Base-by-base conservation (phyloP, 2,797 vertebrate species). In the Xiphorhynchus erythropygius region DNA sequence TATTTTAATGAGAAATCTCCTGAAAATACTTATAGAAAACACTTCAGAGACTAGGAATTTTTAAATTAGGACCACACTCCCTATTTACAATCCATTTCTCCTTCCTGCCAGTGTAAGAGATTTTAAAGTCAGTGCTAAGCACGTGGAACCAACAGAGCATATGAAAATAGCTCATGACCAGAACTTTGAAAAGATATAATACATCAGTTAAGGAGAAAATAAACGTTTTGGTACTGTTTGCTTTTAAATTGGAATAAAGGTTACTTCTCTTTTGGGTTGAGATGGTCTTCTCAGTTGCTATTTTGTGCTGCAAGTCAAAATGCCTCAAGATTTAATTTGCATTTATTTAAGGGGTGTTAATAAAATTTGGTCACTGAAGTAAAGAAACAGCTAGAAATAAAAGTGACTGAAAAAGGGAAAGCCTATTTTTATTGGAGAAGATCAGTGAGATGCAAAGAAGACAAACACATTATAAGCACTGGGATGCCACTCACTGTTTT, bases 301-400 rank as follows among this genome's bases (percentile, higher is more conserved):
- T 93, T 84, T 84, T 49, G 55, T 81, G 39, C 50, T 59, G 10
- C n/a, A 39, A 90, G 50, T n/a, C 80, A 82, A 90, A 95, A 71
- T 62, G 67, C 50, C 32, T 87, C 70, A 76, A 64, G 77, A 69
- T 23, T 62, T 69, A 39, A 90, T 95, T 82, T 96, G 81, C 89
- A 93, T 95, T 87, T 90, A 78, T 57, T 89, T 87, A 79, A 84
- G 89, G 52, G 13, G 25, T 85, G 39, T 41, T 85, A 90, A 87
- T 87, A 92, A 92, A 86, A 90, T 23, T 55, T 63, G 68, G 39
- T 65, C 86, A 88, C 67, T 35, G 63, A 88, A 62, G 85, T 76
- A 86, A 87, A 90, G 74, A 81, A 90, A 52, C 30, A 78, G 55
- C 37, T 47, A 57, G 77, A 86, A 90, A 77, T n/a, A 78, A 67